A percentile compares a stretch with the other conserved stretches of the same genome.
These are phyloP conservation scores for Remorina albescens DNA, from an alignment of 2,797 vertebrate species.

Conservation along the genomic window DNA sequence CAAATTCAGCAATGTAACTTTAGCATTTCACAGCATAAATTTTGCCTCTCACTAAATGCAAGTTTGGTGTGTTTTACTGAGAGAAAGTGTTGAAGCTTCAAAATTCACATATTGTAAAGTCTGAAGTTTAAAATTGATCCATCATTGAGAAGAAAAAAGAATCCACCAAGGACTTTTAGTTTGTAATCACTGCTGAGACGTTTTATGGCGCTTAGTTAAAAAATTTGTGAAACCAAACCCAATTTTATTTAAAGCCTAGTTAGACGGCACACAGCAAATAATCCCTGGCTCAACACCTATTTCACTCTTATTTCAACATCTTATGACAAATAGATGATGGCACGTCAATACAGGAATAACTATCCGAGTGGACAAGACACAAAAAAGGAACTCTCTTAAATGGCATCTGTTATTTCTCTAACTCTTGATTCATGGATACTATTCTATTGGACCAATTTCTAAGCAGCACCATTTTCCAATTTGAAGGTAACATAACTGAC, in stretches of 20 bases:
- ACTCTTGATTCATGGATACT: conserved; percentile 21
- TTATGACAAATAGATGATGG: conserved; percentile 55
- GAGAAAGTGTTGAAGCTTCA: not conserved
- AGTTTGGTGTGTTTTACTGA: conserved; percentile 5
- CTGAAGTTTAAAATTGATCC: conserved; percentile 10
- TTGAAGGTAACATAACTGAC: conserved; percentile 43
- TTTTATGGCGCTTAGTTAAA: conserved; percentile 26
- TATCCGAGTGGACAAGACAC: conserved; percentile 41
- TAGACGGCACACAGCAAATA: conserved; percentile 24
- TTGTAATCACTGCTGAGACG: conserved; percentile 26
- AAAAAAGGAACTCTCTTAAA: conserved; percentile 25
- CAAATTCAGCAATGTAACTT: conserved; percentile 36
- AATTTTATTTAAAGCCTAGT: conserved; percentile 26
- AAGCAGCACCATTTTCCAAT: conserved; percentile 62
- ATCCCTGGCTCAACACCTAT: conserved; percentile 9
- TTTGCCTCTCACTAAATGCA: conserved; percentile 39
- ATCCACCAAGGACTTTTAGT: not conserved
- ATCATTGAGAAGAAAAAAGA: not conserved
- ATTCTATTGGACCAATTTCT: conserved; percentile 34
- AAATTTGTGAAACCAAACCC: conserved; percentile 33
- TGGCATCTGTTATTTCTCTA: conserved; percentile 31
- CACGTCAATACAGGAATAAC: conserved; percentile 48
- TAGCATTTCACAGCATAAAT: conserved; percentile 54
- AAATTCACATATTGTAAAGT: conserved; percentile 14
- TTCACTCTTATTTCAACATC: conserved; percentile 28